Base-by-base conservation (phyloP, 2,888 invertebrate species). In the Crocallis elinguaria region DNA sequence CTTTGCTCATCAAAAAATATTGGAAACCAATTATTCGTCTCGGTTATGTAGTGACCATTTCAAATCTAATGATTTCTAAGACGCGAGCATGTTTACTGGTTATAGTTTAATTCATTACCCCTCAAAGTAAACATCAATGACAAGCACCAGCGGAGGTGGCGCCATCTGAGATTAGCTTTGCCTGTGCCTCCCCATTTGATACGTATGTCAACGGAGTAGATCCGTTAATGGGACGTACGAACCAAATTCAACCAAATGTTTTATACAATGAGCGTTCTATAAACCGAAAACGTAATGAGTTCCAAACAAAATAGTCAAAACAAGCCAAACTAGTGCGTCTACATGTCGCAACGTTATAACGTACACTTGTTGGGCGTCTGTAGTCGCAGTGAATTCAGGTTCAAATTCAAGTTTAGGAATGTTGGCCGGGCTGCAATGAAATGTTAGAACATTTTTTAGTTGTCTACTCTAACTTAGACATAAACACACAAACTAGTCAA, bases 341-440 rank as follows among this genome's bases (percentile, higher is more conserved):
- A 88, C 84, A 77, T 69, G 76, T 66, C 75, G 67, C 72, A 67
- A 75, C 71, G 53, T 54, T 61, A n/a, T n/a, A 90, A 97, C 97
- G 93, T 97, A 97, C 97, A 96, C 95, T 97, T 97, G 88, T 94
- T 94, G 81, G 95, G 94, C 86, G 96, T 96, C 93, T 96, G 96
- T 84, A 96, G 95, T 92, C 97, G 95, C 93, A 97, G 94, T 81
- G 96, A 95, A 94, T 97, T 97, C 92, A 97, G 94, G 94, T 96
- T 97, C 94, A 97, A 94, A 94, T 96, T 97, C 93, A 98, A 96
- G 95, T 98, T 98, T 93, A 98, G 96, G 95, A 98, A 98, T 89
- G 98, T 98, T 86, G 98, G 98, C 82, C 98, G 97, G 92, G 98
- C 98, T 98, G 98, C 93, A 95, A 95, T 92, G 87, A 78, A 86